phyloP scores from a whole-genome alignment of 2,113 vertebrate species.

The Toxostoma redivivum region DNA sequence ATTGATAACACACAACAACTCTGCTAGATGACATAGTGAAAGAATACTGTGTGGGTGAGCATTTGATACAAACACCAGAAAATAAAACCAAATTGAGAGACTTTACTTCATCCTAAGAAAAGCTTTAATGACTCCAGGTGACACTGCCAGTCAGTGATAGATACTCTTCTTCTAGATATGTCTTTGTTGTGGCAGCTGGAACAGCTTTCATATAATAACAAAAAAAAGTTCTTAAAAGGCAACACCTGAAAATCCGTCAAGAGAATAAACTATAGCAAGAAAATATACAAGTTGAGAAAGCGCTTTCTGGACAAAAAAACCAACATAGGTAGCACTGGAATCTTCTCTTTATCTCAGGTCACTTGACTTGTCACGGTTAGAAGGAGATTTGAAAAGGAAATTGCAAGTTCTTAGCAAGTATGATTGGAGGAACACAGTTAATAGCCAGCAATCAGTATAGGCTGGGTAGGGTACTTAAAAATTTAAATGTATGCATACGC shows the following conservation, averaged over 20 bases:
- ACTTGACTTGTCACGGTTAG: conserved; percentile 35
- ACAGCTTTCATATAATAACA: conserved; percentile 38
- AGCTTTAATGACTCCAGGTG: conserved; percentile 56
- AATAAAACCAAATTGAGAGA: background rate
- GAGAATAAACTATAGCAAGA: conserved; percentile 20
- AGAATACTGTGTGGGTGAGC: background rate
- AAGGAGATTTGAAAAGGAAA: conserved; percentile 54
- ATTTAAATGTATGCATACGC: background rate
- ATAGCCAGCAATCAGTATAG: conserved; percentile 37
- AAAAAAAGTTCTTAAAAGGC: conserved; percentile 60
- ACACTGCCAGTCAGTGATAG: conserved; percentile 20
- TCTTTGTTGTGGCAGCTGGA: conserved; percentile 68
- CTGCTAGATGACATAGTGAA: background rate
- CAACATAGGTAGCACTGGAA: conserved; percentile 5
- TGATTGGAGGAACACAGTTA: conserved; percentile 26
- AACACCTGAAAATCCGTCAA: conserved; percentile 41
- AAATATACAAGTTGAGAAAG: conserved; percentile 16
- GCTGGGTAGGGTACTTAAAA: conserved; percentile 19
- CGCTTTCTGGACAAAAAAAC: background rate
- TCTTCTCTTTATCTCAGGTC: conserved; percentile 48
- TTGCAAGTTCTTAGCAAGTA: conserved; percentile 50
- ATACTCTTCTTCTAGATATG: conserved; percentile 18
- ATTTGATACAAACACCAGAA: background rate
- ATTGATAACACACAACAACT: background rate
- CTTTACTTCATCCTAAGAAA: conserved; percentile 20